These are phyloP conservation scores for Bombus pyrosoma DNA, from an alignment of 1,140 invertebrate species.

Conservation along the genomic window DNA sequence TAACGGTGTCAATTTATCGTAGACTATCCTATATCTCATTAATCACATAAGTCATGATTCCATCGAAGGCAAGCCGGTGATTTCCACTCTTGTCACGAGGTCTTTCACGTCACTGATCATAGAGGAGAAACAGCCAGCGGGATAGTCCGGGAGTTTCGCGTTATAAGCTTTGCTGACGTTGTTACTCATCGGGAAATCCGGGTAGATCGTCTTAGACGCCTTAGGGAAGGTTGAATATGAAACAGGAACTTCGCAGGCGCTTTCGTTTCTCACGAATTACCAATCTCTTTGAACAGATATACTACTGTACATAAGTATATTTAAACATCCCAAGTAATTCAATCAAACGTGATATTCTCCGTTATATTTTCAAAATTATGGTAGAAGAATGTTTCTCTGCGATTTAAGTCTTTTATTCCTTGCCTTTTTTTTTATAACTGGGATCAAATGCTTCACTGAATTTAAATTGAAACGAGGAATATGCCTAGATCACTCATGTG, in stretches of 20 bases:
- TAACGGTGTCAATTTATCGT: neutral
- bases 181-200: slow-evolving; percentile 1
- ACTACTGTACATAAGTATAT: neutral
- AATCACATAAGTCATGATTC: slow-evolving; percentile 1
- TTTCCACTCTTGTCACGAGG: neutral
- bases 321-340: neutral
- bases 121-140: too few relatives aligned
- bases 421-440: too few relatives aligned
- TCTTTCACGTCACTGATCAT: slow-evolving; percentile 10
- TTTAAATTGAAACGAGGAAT: too few relatives aligned
- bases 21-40: neutral
- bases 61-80: neutral
- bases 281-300: neutral
- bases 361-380: neutral
- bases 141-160: neutral
- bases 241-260: neutral
- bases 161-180: slow-evolving; percentile 2
- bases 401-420: too few relatives aligned
- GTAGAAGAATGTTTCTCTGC: neutral
- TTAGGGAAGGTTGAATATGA: slow-evolving; percentile 4
- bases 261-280: neutral
- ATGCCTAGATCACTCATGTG: too few relatives aligned
- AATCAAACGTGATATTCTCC: neutral
- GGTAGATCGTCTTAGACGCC: neutral
- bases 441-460: too few relatives aligned